phyloP scores from a whole-genome alignment of 1,140 invertebrate genomes.

The Bicyclus anynana region DNA sequence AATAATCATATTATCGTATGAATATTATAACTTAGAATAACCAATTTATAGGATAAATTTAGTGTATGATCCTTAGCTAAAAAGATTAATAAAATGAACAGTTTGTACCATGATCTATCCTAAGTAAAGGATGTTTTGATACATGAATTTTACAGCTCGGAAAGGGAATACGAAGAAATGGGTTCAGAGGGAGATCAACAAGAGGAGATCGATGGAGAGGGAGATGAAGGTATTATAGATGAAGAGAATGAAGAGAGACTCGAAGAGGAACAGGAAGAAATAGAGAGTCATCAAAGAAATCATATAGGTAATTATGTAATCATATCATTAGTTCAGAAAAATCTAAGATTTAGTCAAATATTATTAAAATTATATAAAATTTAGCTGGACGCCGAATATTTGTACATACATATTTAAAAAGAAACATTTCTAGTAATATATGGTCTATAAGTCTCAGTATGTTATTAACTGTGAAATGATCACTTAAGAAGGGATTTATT shows the following conservation, averaged over 20 bases:
- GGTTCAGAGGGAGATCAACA: constrained; percentile 84
- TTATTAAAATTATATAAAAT: too few relatives aligned
- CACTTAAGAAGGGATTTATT: too few relatives aligned
- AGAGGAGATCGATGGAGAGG: constrained; percentile 79
- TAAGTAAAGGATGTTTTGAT: constrained; percentile 9
- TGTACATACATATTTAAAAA: too few relatives aligned
- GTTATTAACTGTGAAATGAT: too few relatives aligned
- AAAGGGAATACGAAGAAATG: constrained; percentile 84
- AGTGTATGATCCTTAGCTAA: too few relatives aligned
- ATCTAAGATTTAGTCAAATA: too few relatives aligned
- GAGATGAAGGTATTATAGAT: constrained; percentile 76
- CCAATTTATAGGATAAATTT: too few relatives aligned
- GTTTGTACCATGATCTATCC: background rate
- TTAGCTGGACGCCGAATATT: too few relatives aligned
- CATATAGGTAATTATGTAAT: constrained; percentile 54
- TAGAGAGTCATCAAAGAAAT: constrained; percentile 62
- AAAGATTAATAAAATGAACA: background rate
- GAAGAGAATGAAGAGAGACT: constrained; percentile 77
- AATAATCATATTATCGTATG: background rate
- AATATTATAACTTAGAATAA: background rate
- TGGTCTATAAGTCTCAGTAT: too few relatives aligned
- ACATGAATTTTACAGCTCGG: constrained; percentile 61
- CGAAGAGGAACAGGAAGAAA: constrained; percentile 73
- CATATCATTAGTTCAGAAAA: background rate
- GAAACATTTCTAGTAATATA: too few relatives aligned